These are phyloP conservation scores for Oceanites oceanicus DNA, from an alignment of 2,113 vertebrate species.

Conservation along the genomic window DNA sequence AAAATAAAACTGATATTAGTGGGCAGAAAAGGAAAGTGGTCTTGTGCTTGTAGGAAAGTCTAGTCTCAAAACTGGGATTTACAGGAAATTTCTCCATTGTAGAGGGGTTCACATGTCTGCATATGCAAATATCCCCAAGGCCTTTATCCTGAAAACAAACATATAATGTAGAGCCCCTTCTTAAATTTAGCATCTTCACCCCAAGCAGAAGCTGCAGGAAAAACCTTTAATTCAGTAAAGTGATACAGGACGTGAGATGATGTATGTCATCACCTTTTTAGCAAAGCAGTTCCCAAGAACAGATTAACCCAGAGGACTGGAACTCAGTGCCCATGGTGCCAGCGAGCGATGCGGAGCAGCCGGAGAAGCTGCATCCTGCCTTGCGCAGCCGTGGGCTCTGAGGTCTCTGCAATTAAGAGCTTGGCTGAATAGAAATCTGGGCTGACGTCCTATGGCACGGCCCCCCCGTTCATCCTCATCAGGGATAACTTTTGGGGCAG, in stretches of 20 bases:
- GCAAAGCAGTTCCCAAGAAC: neutral
- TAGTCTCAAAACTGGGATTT: neutral
- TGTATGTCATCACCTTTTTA: neutral
- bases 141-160: neutral
- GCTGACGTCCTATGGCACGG: rapidly evolving
- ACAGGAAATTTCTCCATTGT: neutral
- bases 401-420: neutral
- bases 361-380: neutral
- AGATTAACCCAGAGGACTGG: neutral
- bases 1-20: neutral
- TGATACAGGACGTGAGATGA: neutral
- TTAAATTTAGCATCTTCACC: neutral
- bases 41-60: neutral
- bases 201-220: neutral
- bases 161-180: neutral
- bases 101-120: neutral
- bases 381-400: neutral
- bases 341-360: neutral
- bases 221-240: neutral
- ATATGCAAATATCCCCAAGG: neutral
- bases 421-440: neutral
- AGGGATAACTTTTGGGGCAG: neutral
- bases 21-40: neutral
- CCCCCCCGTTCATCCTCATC: neutral
- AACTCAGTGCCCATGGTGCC: neutral